Evolutionary conservation across 2,113 vertebrate species (phyloP).

Genomic region (Cepphus grylle): DNA sequence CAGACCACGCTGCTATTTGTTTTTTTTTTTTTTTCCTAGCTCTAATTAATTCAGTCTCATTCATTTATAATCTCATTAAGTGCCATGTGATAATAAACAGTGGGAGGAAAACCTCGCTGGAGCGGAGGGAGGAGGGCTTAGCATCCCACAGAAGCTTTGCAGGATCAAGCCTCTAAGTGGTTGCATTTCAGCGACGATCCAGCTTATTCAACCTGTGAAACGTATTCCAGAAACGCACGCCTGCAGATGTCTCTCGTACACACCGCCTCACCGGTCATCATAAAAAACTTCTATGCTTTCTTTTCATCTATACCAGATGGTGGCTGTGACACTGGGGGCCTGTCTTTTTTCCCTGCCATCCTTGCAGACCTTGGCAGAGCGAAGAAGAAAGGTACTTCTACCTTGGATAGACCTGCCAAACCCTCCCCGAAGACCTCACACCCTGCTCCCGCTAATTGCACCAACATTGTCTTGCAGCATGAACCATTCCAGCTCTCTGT

Average conservation of each 20-base stretch:
- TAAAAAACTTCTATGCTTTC: not conserved
- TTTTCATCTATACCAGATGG: slow-evolving; percentile 41
- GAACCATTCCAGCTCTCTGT: slow-evolving; percentile 51
- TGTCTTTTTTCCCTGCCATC: slow-evolving; percentile 36
- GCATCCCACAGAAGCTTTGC: not conserved
- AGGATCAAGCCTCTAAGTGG: not conserved
- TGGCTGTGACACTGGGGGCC: not conserved
- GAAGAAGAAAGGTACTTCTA: slow-evolving; percentile 42
- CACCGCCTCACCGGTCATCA: not conserved
- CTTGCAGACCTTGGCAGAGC: not conserved
- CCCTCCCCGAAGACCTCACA: slow-evolving; percentile 58
- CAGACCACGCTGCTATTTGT: not conserved
- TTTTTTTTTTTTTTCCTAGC: not conserved
- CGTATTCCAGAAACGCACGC: not conserved
- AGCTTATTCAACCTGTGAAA: not conserved
- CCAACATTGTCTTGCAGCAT: slow-evolving; percentile 8
- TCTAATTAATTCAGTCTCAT: not conserved
- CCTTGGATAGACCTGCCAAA: slow-evolving; percentile 8
- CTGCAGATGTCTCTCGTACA: not conserved
- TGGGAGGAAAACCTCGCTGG: not conserved
- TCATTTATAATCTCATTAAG: not conserved
- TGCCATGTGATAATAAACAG: not conserved
- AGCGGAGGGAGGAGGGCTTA: not conserved
- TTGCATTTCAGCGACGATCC: not conserved
- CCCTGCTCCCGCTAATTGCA: slow-evolving; percentile 36